Percentiles rank a stretch among this genome's conserved stretches.
These are phyloP conservation scores for Morpho achilles DNA, from an alignment of 2,888 invertebrate species.

Conservation along the genomic window DNA sequence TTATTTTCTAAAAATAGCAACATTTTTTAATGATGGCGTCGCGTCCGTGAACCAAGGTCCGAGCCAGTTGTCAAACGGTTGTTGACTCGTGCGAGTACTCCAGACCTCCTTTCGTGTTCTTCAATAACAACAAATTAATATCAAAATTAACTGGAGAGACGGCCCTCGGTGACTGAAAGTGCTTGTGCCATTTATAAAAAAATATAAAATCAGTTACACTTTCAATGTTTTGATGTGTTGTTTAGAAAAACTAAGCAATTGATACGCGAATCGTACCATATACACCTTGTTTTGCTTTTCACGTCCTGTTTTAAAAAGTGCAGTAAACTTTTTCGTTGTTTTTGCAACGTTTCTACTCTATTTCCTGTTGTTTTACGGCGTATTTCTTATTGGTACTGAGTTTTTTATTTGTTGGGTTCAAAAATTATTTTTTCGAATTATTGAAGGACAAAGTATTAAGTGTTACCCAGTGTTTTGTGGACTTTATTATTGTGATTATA, in stretches of 20 bases:
- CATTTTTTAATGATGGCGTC: conserved; percentile 43
- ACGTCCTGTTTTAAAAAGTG: conserved; percentile 26
- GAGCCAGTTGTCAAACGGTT: conserved; percentile 63
- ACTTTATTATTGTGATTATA: conserved; percentile 21
- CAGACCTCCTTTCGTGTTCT: conserved; percentile 14
- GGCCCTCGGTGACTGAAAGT: conserved; percentile 16
- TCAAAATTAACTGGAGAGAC: conserved; percentile 24
- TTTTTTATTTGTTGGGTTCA: conserved; percentile 1
- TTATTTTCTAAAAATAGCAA: conserved; percentile 26
- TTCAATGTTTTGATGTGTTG: conserved; percentile 9
- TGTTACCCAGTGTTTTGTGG: conserved; percentile 24
- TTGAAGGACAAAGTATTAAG: conserved; percentile 7
- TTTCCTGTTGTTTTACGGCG: conserved; percentile 6
- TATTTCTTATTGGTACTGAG: not conserved
- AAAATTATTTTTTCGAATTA: conserved; percentile 5
- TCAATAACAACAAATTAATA: conserved; percentile 32
- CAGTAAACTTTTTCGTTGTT: conserved; percentile 14
- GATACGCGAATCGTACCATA: conserved; percentile 15
- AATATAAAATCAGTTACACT: conserved; percentile 2
- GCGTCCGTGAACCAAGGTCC: conserved; percentile 34
- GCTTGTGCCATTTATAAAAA: conserved; percentile 14
- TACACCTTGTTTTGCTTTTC: conserved; percentile 25
- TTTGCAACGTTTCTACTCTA: conserved; percentile 1
- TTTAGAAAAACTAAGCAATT: conserved; percentile 12
- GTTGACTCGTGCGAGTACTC: conserved; percentile 48